These are phyloP conservation scores for Tragelaphus strepsiceros DNA, from an alignment of 2,113 vertebrate genomes.

Conservation along the genomic window DNA sequence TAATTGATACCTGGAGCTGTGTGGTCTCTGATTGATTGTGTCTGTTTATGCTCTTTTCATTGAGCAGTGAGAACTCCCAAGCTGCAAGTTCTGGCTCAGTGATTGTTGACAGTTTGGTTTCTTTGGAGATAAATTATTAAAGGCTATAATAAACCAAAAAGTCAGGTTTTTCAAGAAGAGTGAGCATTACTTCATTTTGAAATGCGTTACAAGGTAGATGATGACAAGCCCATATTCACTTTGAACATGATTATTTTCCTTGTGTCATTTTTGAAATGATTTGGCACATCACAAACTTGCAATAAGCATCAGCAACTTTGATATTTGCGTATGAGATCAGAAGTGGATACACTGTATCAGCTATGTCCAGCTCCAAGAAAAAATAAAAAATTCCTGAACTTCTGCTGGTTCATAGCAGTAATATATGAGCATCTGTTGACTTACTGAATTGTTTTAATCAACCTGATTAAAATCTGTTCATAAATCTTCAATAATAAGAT, in stretches of 20 bases:
- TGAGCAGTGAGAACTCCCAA: background rate
- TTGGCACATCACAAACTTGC: background rate
- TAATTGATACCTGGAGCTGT: background rate
- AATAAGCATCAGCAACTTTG: background rate
- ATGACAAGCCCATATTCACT: background rate
- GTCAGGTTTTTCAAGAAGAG: background rate
- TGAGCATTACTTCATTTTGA: background rate
- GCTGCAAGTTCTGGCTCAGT: background rate
- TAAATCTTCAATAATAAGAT: background rate
- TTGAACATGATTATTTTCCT: background rate
- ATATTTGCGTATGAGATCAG: background rate
- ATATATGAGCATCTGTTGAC: background rate
- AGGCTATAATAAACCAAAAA: background rate
- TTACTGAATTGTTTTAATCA: background rate
- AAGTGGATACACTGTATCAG: background rate
- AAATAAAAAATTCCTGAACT: background rate
- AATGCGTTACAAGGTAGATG: background rate
- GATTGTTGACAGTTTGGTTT: slow-evolving; percentile 22
- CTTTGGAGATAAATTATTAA: slow-evolving; percentile 51
- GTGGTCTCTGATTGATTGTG: background rate
- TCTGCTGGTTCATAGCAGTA: background rate
- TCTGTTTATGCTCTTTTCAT: background rate
- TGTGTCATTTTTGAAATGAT: background rate
- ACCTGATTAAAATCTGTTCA: background rate
- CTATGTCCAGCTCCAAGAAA: background rate